Base-by-base conservation (phyloP, 2,797 vertebrate species). In the Chelon labrosus region DNA sequence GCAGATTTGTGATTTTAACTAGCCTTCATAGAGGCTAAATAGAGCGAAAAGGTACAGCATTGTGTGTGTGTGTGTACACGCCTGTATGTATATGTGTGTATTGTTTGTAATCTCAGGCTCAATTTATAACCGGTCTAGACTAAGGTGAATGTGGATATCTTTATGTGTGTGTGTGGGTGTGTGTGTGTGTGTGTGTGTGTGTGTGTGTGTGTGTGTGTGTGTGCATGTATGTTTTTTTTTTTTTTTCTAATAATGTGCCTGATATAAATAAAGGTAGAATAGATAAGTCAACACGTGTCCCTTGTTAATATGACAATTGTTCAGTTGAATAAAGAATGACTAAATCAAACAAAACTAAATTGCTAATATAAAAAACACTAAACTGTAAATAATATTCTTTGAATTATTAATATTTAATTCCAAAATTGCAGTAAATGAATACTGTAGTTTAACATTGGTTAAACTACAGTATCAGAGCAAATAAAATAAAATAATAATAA, bases 1-100 rank as follows among this genome's bases (percentile, higher is more conserved):
- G 41, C 62, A 83, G 39, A 77, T 77, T 58, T 27, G 35, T 61
- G 51, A 42, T 54, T 47, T 77, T 83, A 44, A 71, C 67, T 53
- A 79, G 47, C 37, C 57, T 70, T 75, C 65, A 72, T 19, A 3
- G 66, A 67, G 5, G 46, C 62, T 57, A 31, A 83, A 83, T 51
- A 64, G 58, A 79, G 57, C 53, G 57, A 65, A 71, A 77, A 70
- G 13, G 2, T 38, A 38, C 14, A 50, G 39, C 14, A 22, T 3
- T 61, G 39, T 65, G 56, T 57, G 56, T 51, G 46, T 65, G 57
- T 41, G 39, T 10, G 39, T 11, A 39, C 8, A 39, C 3, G 11
- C 1, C 9, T 39, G 20, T 9, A 10, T 50, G 31, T 50, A 16
- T 22, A 2, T 49, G 12, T 16, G 14, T 42, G 41, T 14, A 4